These are phyloP conservation scores for Aphelenchoides besseyi DNA, from an alignment of 1,140 invertebrate species.

Conservation along the genomic window DNA sequence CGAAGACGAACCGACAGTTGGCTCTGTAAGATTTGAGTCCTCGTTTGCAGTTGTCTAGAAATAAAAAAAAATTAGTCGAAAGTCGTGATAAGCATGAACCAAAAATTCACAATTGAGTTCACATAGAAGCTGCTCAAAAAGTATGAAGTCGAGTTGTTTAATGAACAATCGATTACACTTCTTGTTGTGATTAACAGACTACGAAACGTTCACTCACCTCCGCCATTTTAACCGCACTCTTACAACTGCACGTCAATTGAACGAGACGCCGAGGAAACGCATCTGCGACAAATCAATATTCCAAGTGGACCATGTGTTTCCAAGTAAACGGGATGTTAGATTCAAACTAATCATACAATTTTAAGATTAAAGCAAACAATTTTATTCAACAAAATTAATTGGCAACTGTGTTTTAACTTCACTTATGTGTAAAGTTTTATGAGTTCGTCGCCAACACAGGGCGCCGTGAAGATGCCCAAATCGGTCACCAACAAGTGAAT, in stretches of 20 bases:
- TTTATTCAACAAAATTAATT: conserved; percentile 8
- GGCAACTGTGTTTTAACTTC: too few relatives aligned
- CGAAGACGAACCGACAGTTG: background rate
- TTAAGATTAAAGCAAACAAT: background rate
- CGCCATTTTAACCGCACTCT: background rate
- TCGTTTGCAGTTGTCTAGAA: too few relatives aligned
- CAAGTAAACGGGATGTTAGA: too few relatives aligned
- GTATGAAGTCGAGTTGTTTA: background rate
- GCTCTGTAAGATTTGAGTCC: background rate
- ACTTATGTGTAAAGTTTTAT: conserved; percentile 84
- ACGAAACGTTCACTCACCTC: background rate
- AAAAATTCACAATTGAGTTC: too few relatives aligned
- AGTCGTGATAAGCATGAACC: too few relatives aligned
- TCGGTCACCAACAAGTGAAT: conserved; percentile 91
- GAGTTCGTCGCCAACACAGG: conserved; percentile 91
- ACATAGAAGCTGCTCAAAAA: too few relatives aligned
- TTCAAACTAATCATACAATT: background rate
- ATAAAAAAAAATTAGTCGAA: too few relatives aligned
- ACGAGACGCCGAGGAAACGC: background rate
- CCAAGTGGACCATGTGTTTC: too few relatives aligned
- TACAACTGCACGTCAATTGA: too few relatives aligned
- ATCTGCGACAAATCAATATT: background rate
- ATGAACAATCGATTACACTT: conserved; percentile 5
- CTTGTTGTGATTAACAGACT: background rate
- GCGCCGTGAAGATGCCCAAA: conserved; percentile 86